phyloP scores from a whole-genome alignment of 2,797 vertebrate genomes.

The Tenualosa ilisha region DNA sequence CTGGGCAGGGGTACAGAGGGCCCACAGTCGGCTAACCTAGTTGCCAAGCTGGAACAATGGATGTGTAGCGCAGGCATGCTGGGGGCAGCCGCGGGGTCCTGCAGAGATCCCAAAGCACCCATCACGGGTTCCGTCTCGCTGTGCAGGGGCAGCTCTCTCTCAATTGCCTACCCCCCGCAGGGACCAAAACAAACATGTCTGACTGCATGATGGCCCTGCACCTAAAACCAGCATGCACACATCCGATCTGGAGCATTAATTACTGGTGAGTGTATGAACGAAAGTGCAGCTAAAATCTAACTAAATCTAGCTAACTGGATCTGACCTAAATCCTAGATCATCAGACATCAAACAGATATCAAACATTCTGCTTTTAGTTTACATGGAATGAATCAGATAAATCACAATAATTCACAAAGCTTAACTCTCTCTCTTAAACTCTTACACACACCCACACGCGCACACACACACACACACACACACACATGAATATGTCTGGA shows the following conservation, averaged over 20 bases:
- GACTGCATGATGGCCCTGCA: background rate
- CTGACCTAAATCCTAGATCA: background rate
- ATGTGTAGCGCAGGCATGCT: slow-evolving; percentile 46
- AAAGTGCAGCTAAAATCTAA: background rate
- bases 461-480: too few species aligned
- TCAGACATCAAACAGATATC: too few species aligned
- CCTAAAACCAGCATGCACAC: background rate
- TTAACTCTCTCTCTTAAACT: too few species aligned
- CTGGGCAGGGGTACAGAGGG: slow-evolving; percentile 38
- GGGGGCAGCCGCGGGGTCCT: slow-evolving; percentile 33
- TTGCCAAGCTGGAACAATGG: slow-evolving; percentile 54
- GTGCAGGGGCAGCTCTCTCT: background rate
- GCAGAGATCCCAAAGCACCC: background rate
- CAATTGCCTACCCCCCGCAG: background rate
- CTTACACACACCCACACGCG: background rate
- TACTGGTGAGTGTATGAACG: background rate
- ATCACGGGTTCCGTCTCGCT: background rate
- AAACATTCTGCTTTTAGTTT: too few species aligned
- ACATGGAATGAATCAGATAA: background rate
- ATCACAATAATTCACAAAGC: too few species aligned
- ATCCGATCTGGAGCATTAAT: background rate
- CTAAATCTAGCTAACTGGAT: too few species aligned
- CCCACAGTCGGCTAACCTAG: slow-evolving; percentile 44
- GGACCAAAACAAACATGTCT: background rate
- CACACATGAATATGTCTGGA: too few species aligned